Evolutionary conservation across 1,140 invertebrate species (phyloP).

Genomic region (Diachasma alloeum): DNA sequence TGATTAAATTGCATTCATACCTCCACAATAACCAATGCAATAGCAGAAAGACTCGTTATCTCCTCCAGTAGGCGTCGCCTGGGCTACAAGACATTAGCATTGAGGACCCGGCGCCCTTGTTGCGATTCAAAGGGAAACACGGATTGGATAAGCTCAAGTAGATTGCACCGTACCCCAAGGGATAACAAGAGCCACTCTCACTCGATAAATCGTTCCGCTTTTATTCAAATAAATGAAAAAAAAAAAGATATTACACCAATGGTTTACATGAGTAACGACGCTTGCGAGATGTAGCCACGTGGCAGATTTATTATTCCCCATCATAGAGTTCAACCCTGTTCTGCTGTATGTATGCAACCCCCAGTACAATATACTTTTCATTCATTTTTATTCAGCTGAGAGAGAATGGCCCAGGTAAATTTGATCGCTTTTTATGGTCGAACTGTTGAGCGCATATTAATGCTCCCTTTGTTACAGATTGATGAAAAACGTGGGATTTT

Average conservation of each 20-base stretch:
- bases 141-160: background rate
- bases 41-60: background rate
- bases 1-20: background rate
- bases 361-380: background rate
- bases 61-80: background rate
- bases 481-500: background rate
- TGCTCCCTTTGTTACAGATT: background rate
- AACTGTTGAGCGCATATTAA: conserved; percentile 8
- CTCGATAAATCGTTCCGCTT: background rate
- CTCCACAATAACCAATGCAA: background rate
- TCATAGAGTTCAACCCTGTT: background rate
- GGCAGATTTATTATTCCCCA: background rate
- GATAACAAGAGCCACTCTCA: background rate
- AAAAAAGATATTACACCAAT: background rate
- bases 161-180: background rate
- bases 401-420: background rate
- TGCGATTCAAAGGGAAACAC: background rate
- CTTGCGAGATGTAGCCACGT: background rate
- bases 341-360: background rate
- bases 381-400: background rate
- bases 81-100: background rate
- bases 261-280: conserved; percentile 2
- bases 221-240: background rate
- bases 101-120: background rate
- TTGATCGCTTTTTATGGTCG: conserved; percentile 2